Evolutionary conservation across 2,113 vertebrate genomes (phyloP).

Genomic region (Narcine bancroftii): DNA sequence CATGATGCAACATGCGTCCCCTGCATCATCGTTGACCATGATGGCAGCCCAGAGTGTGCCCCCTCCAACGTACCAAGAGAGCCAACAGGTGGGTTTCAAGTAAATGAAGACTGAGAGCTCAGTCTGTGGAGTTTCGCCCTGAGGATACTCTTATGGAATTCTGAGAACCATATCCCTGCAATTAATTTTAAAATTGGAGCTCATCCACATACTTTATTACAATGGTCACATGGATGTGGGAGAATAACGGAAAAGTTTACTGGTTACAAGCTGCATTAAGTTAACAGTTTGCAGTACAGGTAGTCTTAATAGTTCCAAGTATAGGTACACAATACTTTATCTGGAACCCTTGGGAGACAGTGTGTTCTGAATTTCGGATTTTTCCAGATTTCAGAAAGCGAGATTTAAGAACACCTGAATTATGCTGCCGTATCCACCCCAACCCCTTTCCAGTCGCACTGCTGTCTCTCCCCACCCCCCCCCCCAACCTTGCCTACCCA

Average conservation of each 20-base stretch:
- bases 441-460: too few species aligned
- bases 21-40: slow-evolving; percentile 93
- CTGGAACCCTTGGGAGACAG: too few species aligned
- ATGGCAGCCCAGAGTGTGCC: slow-evolving; percentile 98
- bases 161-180: background rate
- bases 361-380: too few species aligned
- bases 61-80: slow-evolving; percentile 95
- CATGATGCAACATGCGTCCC: slow-evolving; percentile 99
- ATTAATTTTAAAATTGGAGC: slow-evolving; percentile 25
- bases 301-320: background rate
- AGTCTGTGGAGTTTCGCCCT: background rate
- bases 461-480: too few species aligned
- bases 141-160: background rate
- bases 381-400: too few species aligned
- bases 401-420: too few species aligned
- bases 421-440: too few species aligned
- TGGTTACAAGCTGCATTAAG: background rate
- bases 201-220: background rate
- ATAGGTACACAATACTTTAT: too few species aligned
- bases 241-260: background rate
- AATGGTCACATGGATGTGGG: background rate
- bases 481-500: too few species aligned
- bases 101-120: background rate
- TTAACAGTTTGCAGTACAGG: slow-evolving; percentile 5
- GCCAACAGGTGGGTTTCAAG: slow-evolving; percentile 75